Base-by-base conservation (phyloP, 2,888 invertebrate species). In the Schrankia costaestrigalis region DNA sequence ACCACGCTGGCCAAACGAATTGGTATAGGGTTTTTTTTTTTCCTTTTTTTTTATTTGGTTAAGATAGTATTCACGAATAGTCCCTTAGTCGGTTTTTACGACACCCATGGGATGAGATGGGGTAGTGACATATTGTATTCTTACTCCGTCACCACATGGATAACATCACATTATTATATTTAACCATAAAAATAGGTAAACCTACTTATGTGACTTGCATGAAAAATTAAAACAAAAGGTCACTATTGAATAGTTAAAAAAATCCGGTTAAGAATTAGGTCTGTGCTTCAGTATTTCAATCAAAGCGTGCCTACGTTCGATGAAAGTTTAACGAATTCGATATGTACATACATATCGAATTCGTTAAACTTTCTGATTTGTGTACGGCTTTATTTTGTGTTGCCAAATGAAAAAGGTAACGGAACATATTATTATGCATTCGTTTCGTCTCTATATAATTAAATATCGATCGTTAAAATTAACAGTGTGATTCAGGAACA, bases 331-430 rank as follows among this genome's bases (percentile, higher is more conserved):
- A 76, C 76, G 72, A 77, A 78, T 72, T 73, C 48, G 69, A 76
- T 74, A 70, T 69, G 57, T 71, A 75, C n/a, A n/a, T n/a, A n/a
- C n/a, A n/a, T 75, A 77, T 76, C 76, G 72, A 77, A 78, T 72
- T 73, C 48, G 69, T 76, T 74, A 70, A 69, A 56, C 70, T 74
- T 76, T 72, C 66, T 61, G 68, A 76, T 76, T 78, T 75, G 62
- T 68, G 59, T 68, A 58, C 51, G 59, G 64, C 56, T 64, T 68
- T 67, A 64, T 65, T 65, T 63, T 43, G 35, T 39, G 31, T 41
- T 21, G 28, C 31, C 35, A 46, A 45, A 53, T 56, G 45, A 53
- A 56, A 58, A 52, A 46, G 33, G 41, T 40, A 56, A 38, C 40
- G 35, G 36, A 21, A 7, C 26, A 26, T 26, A 17, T 5, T 17